Base-by-base conservation (phyloP, 2,113 vertebrate genomes). In the Centropus unirufus region DNA sequence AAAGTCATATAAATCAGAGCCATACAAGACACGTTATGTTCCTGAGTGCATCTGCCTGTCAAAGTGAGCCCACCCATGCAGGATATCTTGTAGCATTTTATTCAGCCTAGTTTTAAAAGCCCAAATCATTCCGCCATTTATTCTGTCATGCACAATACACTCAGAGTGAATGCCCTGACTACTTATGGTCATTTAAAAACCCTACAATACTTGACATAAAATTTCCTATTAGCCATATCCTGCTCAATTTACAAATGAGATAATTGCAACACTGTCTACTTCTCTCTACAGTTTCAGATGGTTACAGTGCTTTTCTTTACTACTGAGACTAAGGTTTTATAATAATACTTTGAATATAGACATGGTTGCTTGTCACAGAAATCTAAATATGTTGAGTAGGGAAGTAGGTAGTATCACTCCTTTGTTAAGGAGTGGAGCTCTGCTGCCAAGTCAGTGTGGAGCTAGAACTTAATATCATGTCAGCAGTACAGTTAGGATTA, bases 11-110 rank as follows among this genome's bases (percentile, higher is more conserved):
- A 95, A 95, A 94, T 96, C 92, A 94, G 87, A 96, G 61, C 52
- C 51, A 7, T 83, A 88, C 85, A 75, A 91, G 93, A 88, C 59
- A 83, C 0, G 6, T 93, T 96, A 81, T 83, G 76, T 88, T 95
- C 30, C 90, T 86, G 93, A 96, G 90, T 93, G 90, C 82, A 92
- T 96, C 94, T 96, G 93, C 94, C 93, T 97, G 94, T 95, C 95
- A 96, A 73, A 81, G 40, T 16, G 68, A 97, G 92, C 93, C 95
- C 92, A 93, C 90, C 95, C 94, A 78, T 86, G 93, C 93, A 86
- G 79, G 85, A 32, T 80, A 86, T 94, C 80, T 83, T 67, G 52
- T 72, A 95, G 73, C 66, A 80, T 93, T 95, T 96, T 86, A 90
- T 88, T 94, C 93, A 94, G 75, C 84, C 89, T 92, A 63, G 67